Evolutionary conservation across 2,888 invertebrate genomes (phyloP), one percentile per base, ranked within the genome.

Genomic region (Bombyx huttoni): DNA sequence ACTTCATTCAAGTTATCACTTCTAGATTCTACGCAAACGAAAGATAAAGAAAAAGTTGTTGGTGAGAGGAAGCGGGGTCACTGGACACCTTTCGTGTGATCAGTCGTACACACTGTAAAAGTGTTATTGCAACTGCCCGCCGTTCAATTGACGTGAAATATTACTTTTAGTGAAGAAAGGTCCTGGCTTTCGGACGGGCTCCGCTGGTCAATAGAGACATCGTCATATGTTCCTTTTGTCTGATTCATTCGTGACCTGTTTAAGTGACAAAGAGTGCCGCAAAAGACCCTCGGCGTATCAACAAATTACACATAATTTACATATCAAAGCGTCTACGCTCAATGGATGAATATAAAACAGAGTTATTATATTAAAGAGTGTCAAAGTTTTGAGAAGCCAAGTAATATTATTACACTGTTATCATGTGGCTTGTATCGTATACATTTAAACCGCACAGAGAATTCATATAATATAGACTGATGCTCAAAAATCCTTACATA

Each of bases 271-370:
- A 78, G 79, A 73, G 75, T 72, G 83, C 83, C 83, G 77, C 86
- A 86, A 85, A 82, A 75, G 75, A 84, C 87, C 88, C 88, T 87
- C 82, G 76, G 78, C 76, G 65, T 76, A 86, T 84, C 83, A 86
- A 86, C 85, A 88, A 88, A 88, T 87, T 87, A 87, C 79, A 87
- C 80, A 81, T 67, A 56, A 88, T 88, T 87, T 73, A 71, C 86
- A 88, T 88, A 74, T 82, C 68, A 87, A 88, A 78, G 58, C 58
- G 54, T 63, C 65, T 68, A 65, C 70, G 63, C 72, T 77, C 65
- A 72, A 73, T 70, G 67, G 69, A 61, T 58, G 55, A 55, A 65
- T 68, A 73, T 74, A 76, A 82, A 78, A 81, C 78, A 80, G 70
- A 75, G 68, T 70, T 74, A 71, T 77, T 77, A 73, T 78, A 76